Conservation (phyloP, 2,888 invertebrate genomes). For the Mesopsocus fuscifrons region DNA sequence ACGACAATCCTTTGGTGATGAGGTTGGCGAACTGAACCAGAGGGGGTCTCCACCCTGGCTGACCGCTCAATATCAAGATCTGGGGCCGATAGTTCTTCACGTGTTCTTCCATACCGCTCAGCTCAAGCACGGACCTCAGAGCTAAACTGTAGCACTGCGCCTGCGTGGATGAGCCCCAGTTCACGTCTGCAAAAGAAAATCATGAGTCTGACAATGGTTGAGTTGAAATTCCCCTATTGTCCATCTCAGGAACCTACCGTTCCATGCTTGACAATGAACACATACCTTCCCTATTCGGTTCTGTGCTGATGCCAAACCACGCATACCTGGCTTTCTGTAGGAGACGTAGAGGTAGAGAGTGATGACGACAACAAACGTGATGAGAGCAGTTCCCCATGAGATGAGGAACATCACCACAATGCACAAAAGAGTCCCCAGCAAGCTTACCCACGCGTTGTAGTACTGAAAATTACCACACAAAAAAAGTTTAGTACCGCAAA, state of each 20-base stretch:
- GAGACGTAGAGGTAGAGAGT: constrained; percentile 85
- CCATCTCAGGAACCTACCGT: too few species aligned
- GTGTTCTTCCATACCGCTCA: constrained; percentile 77
- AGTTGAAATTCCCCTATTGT: too few species aligned
- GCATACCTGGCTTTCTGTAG: constrained; percentile 73
- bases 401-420: constrained; percentile 87
- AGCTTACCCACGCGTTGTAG: constrained; percentile 81
- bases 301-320: too few species aligned
- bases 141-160: constrained; percentile 38
- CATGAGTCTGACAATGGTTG: too few species aligned
- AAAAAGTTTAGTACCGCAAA: too few species aligned
- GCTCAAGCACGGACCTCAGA: constrained; percentile 32
- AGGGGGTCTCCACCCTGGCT: constrained; percentile 68
- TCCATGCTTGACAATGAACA: too few species aligned
- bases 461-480: constrained; percentile 44
- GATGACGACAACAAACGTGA: constrained; percentile 75
- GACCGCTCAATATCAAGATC: constrained; percentile 65
- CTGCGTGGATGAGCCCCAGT: constrained; percentile 43
- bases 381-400: constrained; percentile 80
- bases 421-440: constrained; percentile 64
- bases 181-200: constrained; percentile 27
- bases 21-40: constrained; percentile 78
- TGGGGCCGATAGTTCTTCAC: constrained; percentile 97
- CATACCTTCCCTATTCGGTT: too few species aligned
- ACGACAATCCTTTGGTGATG: constrained; percentile 78